Evolutionary conservation across 1,140 invertebrate species (phyloP), one percentile per base, ranked within the genome.

Genomic region (Metaphire vulgaris): DNA sequence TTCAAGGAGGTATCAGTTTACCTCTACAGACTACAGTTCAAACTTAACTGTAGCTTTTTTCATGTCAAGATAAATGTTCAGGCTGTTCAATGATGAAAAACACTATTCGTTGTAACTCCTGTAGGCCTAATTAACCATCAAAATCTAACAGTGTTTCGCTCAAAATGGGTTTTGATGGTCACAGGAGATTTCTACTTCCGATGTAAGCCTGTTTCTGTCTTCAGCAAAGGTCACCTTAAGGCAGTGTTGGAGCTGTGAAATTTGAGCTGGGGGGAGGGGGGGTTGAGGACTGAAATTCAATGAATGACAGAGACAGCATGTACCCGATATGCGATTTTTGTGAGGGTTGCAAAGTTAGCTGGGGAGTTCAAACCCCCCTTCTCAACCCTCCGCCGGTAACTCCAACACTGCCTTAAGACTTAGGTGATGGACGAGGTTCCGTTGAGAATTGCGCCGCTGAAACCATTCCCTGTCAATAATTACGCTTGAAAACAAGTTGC

Each of bases 201-300:
- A 81, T 77, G 85, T 85, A 88, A 95, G 94, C 15, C 93, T 93
- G 83, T 96, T 95, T 83, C 96, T 95, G 84, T 97, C 94, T 84
- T 96, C 94, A 0, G 95, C 95, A 80, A 96, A 89, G 88, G 92
- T 93, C 16, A 97, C 93, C 75, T 90, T 90, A 12, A 97, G 87
- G n/a, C n/a, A n/a, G n/a, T n/a, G n/a, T n/a, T n/a, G n/a, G n/a
- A n/a, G n/a, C n/a, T n/a, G n/a, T n/a, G n/a, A n/a, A n/a, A n/a
- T n/a, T n/a, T n/a, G n/a, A n/a, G n/a, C n/a, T n/a, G n/a, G n/a
- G n/a, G n/a, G n/a, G n/a, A n/a, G n/a, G n/a, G n/a, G n/a, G n/a
- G n/a, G n/a, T n/a, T n/a, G n/a, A n/a, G n/a, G n/a, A n/a, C n/a
- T n/a, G n/a, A n/a, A n/a, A n/a, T n/a, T n/a, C n/a, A n/a, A n/a